These are phyloP conservation scores for Phoeniculus purpureus DNA, from an alignment of 2,797 vertebrate genomes.

Conservation along the genomic window DNA sequence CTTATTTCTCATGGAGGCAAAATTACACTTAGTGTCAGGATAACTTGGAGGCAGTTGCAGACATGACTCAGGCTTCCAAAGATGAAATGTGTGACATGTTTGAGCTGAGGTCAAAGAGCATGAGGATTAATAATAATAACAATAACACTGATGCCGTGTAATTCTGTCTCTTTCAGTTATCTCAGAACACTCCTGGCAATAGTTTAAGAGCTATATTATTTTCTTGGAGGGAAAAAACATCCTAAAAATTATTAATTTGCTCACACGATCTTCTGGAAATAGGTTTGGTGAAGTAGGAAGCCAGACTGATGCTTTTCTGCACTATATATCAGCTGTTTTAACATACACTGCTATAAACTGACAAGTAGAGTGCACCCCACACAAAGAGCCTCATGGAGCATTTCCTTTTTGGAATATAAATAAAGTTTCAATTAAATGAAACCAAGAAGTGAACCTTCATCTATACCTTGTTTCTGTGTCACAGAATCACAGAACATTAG, in stretches of 20 bases:
- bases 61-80: slow-evolving; percentile 23
- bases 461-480: background rate
- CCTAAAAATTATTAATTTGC: background rate
- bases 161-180: background rate
- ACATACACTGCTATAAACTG: background rate
- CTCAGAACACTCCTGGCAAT: background rate
- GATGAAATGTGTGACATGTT: background rate
- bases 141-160: background rate
- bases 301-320: background rate
- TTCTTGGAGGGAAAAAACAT: background rate
- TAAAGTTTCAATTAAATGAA: background rate
- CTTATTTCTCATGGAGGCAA: background rate
- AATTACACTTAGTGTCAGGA: background rate
- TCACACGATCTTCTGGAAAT: background rate
- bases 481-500: too few relatives aligned
- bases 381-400: background rate
- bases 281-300: background rate
- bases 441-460: background rate
- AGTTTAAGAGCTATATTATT: background rate
- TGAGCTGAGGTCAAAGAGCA: background rate
- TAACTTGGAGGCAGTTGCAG: background rate
- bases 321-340: background rate
- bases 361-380: too few relatives aligned
- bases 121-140: background rate
- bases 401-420: background rate